Evolutionary conservation across 2,113 vertebrate species (phyloP).

Genomic region (Delphinus delphis): DNA sequence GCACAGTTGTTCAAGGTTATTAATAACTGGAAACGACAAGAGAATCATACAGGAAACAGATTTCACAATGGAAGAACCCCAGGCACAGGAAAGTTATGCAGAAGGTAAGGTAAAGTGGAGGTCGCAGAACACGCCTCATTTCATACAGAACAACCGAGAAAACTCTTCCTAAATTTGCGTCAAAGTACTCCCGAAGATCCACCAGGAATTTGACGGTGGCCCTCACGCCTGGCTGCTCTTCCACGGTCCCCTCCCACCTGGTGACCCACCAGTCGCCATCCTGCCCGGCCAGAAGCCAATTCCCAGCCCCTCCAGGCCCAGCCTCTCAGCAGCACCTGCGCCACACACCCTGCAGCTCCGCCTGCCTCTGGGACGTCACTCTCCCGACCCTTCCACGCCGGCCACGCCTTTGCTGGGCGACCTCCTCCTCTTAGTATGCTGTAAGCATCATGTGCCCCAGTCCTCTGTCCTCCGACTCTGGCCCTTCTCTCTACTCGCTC

Average conservation of each 20-base stretch:
- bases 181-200: accelerated
- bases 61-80: background rate
- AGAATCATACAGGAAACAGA: background rate
- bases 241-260: background rate
- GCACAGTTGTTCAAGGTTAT: background rate
- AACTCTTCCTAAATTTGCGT: no score
- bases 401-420: background rate
- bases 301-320: no score
- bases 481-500: background rate
- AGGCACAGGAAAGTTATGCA: background rate
- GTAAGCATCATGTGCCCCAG: background rate
- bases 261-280: background rate
- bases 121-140: background rate
- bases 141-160: background rate
- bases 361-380: no score
- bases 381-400: accelerated
- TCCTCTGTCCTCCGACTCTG: background rate
- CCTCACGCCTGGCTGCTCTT: background rate
- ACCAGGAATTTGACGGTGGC: background rate
- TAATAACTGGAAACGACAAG: background rate
- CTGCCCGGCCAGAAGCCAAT: no score
- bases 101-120: background rate
- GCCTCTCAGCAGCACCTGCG: background rate
- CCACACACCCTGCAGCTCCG: accelerated
- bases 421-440: no score